Percentiles rank a stretch among this genome's conserved stretches.
Conservation (phyloP, 1,140 invertebrate genomes). For the Phymastichus coffea region DNA sequence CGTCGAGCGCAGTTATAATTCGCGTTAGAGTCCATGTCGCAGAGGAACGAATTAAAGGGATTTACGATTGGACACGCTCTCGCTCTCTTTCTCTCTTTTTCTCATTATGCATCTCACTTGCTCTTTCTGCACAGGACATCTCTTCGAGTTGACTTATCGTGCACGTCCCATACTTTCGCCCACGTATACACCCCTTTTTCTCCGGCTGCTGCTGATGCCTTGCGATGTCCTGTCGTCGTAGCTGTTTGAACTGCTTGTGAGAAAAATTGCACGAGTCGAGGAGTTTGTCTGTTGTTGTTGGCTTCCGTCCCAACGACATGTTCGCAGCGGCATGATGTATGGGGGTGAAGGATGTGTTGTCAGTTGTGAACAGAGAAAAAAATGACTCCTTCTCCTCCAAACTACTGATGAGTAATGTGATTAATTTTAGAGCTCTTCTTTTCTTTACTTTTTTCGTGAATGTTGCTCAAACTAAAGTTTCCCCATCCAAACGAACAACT, state of each 20-base stretch:
- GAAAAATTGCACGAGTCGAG: slow-evolving; percentile 7
- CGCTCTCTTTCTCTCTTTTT: background rate
- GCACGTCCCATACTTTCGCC: background rate
- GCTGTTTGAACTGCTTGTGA: background rate
- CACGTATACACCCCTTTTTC: slow-evolving; percentile 21
- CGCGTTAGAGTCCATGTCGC: slow-evolving; percentile 48
- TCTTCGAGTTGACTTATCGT: slow-evolving; percentile 34
- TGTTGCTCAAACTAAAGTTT: too few species aligned
- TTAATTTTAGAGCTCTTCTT: background rate
- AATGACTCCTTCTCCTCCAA: too few species aligned
- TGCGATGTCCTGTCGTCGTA: background rate
- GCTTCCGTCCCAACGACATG: too few species aligned
- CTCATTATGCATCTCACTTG: too few species aligned
- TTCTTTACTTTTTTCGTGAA: too few species aligned
- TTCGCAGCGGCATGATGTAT: too few species aligned
- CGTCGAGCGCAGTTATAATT: slow-evolving; percentile 46
- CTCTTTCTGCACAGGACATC: too few species aligned
- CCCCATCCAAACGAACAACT: too few species aligned
- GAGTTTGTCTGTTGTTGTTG: too few species aligned
- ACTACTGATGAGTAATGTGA: too few species aligned
- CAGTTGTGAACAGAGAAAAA: too few species aligned
- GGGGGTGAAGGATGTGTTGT: too few species aligned
- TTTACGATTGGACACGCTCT: slow-evolving; percentile 50
- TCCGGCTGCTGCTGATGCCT: slow-evolving; percentile 1
- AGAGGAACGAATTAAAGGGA: slow-evolving; percentile 51